phyloP scores from a whole-genome alignment of 2,888 invertebrate genomes.

The Tanytarsus gracilentus region DNA sequence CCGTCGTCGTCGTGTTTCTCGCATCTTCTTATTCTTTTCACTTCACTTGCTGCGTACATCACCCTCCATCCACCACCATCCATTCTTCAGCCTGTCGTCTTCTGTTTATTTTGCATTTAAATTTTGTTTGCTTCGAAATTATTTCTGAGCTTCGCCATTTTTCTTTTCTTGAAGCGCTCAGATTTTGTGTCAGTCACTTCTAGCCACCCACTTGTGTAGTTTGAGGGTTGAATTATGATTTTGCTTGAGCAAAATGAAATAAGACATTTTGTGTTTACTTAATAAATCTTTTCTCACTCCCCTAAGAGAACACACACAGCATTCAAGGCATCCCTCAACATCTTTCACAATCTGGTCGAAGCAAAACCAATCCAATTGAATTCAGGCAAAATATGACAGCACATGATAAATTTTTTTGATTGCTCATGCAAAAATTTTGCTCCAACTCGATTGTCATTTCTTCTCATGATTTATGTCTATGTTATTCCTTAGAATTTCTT shows the following conservation, averaged over 20 bases:
- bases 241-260: too few species aligned
- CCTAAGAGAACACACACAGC: not conserved
- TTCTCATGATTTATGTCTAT: slow-evolving; percentile 17
- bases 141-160: too few species aligned
- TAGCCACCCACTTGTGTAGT: too few species aligned
- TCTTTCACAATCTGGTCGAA: not conserved
- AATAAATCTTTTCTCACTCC: slow-evolving; percentile 11
- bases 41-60: slow-evolving; percentile 4
- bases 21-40: not conserved
- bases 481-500: not conserved
- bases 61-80: not conserved
- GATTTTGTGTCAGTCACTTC: not conserved
- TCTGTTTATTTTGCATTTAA: not conserved
- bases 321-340: not conserved
- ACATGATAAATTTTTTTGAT: slow-evolving; percentile 13
- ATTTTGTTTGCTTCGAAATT: not conserved
- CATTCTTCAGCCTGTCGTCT: not conserved
- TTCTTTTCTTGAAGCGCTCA: too few species aligned
- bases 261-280: too few species aligned
- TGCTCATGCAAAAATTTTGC: slow-evolving; percentile 17
- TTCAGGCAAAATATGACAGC: slow-evolving; percentile 15
- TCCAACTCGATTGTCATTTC: not conserved
- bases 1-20: not conserved
- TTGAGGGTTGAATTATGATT: slow-evolving; percentile 20
- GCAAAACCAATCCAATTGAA: slow-evolving; percentile 14